A percentile compares a stretch with the other conserved stretches of the same genome.
These are phyloP conservation scores for Pissodes strobi DNA, from an alignment of 1,140 invertebrate species.

Conservation along the genomic window DNA sequence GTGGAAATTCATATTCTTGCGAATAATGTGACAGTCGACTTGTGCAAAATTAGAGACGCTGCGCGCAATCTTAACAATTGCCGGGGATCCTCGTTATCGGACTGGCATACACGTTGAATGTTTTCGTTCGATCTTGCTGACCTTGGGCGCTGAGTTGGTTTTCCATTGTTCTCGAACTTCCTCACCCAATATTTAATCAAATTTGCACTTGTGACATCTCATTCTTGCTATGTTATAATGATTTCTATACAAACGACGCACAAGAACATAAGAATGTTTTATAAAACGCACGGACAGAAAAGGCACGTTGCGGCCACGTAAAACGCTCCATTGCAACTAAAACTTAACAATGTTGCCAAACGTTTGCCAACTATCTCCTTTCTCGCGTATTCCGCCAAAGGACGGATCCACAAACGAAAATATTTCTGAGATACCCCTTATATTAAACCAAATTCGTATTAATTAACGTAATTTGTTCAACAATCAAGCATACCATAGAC, in stretches of 20 bases:
- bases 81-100: too few species aligned
- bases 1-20: too few species aligned
- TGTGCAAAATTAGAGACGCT: too few species aligned
- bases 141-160: constrained; percentile 4
- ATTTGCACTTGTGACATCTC: background rate
- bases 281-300: background rate
- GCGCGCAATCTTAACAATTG: too few species aligned
- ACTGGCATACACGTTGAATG: too few species aligned
- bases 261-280: background rate
- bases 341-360: background rate
- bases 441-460: too few species aligned
- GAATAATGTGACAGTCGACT: too few species aligned
- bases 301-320: background rate
- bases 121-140: background rate
- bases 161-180: background rate
- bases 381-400: background rate
- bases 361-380: too few species aligned
- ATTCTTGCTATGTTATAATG: too few species aligned
- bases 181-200: background rate
- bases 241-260: too few species aligned
- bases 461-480: too few species aligned
- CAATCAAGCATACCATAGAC: too few species aligned
- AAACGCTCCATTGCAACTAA: constrained; percentile 9
- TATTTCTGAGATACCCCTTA: background rate
- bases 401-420: background rate